These are phyloP conservation scores for Odontocerum albicorne DNA, from an alignment of 2,888 invertebrate species.

Conservation along the genomic window DNA sequence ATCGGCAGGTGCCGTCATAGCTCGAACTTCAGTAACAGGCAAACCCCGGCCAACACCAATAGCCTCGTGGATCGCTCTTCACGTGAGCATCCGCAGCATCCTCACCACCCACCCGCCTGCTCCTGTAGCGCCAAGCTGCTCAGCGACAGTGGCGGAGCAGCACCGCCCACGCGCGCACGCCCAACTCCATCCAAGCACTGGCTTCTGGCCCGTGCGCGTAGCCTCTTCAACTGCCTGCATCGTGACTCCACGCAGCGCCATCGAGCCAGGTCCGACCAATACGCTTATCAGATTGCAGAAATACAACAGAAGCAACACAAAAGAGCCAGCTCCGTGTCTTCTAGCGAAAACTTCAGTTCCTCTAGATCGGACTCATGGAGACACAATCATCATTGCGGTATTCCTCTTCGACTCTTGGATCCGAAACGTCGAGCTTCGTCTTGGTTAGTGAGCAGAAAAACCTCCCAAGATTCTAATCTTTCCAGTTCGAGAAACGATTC, in stretches of 20 bases:
- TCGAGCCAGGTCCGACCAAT: conserved; percentile 60
- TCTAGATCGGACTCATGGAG: conserved; percentile 87
- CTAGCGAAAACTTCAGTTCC: conserved; percentile 88
- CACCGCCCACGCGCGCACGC: conserved; percentile 41
- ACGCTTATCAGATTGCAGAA: conserved; percentile 75
- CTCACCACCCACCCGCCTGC: conserved; percentile 61
- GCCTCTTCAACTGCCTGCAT: conserved; percentile 44
- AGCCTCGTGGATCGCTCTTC: conserved; percentile 80
- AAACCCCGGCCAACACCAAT: conserved; percentile 85
- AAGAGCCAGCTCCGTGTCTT: conserved; percentile 80
- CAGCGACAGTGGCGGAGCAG: conserved; percentile 51
- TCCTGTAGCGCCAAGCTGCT: conserved; percentile 60
- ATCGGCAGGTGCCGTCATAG: conserved; percentile 85
- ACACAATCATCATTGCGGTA: conserved; percentile 74
- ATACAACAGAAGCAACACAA: conserved; percentile 75
- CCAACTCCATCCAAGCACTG: conserved; percentile 33
- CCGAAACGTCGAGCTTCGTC: conserved; percentile 81
- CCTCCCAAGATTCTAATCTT: conserved; percentile 89
- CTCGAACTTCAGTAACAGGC: conserved; percentile 84
- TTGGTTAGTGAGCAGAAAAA: conserved; percentile 89
- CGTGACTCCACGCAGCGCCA: conserved; percentile 26
- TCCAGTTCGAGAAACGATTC: conserved; percentile 91
- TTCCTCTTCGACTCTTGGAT: conserved; percentile 72
- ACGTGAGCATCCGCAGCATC: conserved; percentile 69
- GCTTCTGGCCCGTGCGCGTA: conserved; percentile 45